Base-by-base conservation (phyloP, 2,888 invertebrate species). In the Iphiclides podalirius region DNA sequence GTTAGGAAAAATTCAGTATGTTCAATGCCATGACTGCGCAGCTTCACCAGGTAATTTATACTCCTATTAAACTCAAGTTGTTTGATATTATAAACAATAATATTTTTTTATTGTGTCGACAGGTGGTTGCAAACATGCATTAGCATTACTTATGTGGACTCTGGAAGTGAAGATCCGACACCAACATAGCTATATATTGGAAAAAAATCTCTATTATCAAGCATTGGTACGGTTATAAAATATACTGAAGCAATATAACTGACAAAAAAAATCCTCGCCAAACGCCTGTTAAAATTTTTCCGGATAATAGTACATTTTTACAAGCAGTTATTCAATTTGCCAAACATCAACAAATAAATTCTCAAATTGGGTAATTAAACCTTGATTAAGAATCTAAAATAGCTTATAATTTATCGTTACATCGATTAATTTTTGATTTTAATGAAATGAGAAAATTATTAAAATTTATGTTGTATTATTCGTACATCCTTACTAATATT, bases 191-290 rank as follows among this genome's bases (percentile, higher is more conserved):
- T 45, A 36, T 36, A 15, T 37, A 45, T 36, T 45, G n/a, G 36
- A 28, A 37, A 45, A 45, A 45, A 37, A 36, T 35, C 13, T 45
- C 45, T 36, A 45, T 45, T 23, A 44, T 45, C 37, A 35, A 35
- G 44, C 44, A 45, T 45, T 45, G 45, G 28, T 37, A 45, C 37
- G 23, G 45, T 45, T 36, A 45, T 45, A 45, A 45, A 45, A 45
- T 45, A 45, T 45, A 45, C 36, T 36, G 45, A 45, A 45, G 45
- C 26, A 26, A 9, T 8, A 26, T 8, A 26, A 26, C 26, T 26
- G 26, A 26, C 26, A 26, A 26, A 26, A 26, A 20, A 26, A 26
- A 26, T 9, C 26, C 9, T 9, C 9, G 8, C n/a, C n/a, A 2
- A 8, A 26, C 26, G 6, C 8, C 26, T 7, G 26, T 26, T 26